Percentiles rank a stretch among this genome's conserved stretches.
phyloP scores from a whole-genome alignment of 2,113 vertebrate genomes.

The Burhinus bistriatus region DNA sequence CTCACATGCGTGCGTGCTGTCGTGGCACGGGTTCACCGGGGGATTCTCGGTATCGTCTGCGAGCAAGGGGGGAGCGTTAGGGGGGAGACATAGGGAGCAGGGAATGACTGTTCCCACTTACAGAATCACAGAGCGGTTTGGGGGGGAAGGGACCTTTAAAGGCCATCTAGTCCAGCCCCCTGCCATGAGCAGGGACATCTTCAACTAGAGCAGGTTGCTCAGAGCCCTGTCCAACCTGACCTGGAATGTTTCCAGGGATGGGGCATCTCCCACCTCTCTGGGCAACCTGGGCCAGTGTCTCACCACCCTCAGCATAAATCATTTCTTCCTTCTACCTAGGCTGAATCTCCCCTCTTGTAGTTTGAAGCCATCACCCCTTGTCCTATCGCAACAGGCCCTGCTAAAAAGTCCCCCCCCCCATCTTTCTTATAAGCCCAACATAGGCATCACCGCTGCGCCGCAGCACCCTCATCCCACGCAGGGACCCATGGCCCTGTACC shows the following conservation, averaged over 20 bases:
- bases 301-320: too few relatives aligned
- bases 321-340: too few relatives aligned
- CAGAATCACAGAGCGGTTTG: not conserved
- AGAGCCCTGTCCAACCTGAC: too few relatives aligned
- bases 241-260: too few relatives aligned
- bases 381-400: too few relatives aligned
- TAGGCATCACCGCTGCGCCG: accelerated
- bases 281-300: too few relatives aligned
- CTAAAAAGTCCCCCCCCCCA: not conserved
- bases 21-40: constrained; percentile 83
- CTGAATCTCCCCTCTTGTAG: too few relatives aligned
- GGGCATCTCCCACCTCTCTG: too few relatives aligned
- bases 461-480: accelerated
- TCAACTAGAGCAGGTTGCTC: not conserved
- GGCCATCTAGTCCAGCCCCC: not conserved
- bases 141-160: not conserved
- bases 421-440: not conserved
- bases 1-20: constrained; percentile 84
- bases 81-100: accelerated
- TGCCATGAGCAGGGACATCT: not conserved
- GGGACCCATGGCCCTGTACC: accelerated
- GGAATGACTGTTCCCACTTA: not conserved
- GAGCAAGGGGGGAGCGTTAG: accelerated
- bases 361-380: too few relatives aligned
- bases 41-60: constrained; percentile 9